A percentile compares a stretch with the other conserved stretches of the same genome.
phyloP scores from a whole-genome alignment of 2,888 invertebrate genomes.

The Yponomeuta plumbellus region DNA sequence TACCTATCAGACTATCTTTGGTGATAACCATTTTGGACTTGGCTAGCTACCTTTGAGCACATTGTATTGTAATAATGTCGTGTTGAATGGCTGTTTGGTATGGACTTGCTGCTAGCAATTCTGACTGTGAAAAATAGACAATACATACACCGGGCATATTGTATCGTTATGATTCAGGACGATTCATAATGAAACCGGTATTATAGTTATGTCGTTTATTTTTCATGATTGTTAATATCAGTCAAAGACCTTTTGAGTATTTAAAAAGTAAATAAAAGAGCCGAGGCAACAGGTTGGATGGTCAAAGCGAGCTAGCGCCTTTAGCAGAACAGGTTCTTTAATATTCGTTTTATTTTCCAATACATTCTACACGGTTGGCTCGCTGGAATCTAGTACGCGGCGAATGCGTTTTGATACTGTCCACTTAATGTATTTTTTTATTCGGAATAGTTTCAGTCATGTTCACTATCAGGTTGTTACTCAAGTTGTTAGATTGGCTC shows the following conservation, averaged over 20 bases:
- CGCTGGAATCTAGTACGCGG: slow-evolving; percentile 42
- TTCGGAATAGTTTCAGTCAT: background rate
- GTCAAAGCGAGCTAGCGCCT: slow-evolving; percentile 9
- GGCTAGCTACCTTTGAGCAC: background rate
- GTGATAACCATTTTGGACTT: slow-evolving; percentile 6
- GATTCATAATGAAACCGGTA: background rate
- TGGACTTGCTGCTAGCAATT: background rate
- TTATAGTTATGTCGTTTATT: background rate
- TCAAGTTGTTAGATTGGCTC: background rate
- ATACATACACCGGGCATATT: background rate
- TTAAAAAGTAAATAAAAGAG: slow-evolving; percentile 7
- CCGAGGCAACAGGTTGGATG: background rate
- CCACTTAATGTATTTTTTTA: slow-evolving; percentile 5
- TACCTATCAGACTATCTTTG: background rate
- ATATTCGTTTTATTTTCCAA: slow-evolving; percentile 37
- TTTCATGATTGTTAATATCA: background rate
- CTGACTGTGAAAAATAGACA: no score
- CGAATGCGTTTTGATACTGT: slow-evolving; percentile 10
- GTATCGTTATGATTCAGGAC: background rate
- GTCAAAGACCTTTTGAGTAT: slow-evolving; percentile 10
- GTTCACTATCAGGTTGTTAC: background rate
- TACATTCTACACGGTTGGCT: slow-evolving; percentile 49
- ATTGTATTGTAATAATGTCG: background rate
- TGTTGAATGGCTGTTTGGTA: background rate
- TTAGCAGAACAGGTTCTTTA: slow-evolving; percentile 46